Evolutionary conservation across 2,888 invertebrate genomes (phyloP).

Genomic region (Platycheirus albimanus): DNA sequence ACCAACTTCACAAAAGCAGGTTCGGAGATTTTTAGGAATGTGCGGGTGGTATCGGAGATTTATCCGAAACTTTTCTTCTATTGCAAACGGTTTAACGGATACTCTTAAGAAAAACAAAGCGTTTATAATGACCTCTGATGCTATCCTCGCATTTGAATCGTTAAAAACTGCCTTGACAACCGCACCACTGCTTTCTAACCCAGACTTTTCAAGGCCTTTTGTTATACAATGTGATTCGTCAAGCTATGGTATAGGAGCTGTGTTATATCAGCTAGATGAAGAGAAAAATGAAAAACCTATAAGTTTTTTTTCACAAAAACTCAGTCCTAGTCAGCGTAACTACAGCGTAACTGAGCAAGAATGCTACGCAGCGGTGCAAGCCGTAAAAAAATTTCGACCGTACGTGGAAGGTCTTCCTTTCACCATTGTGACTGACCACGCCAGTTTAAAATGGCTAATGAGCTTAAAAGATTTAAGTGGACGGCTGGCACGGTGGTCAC

Average conservation of each 20-base stretch:
- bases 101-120: background rate
- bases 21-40: conserved; percentile 71
- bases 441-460: conserved; percentile 13
- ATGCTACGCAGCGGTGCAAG: conserved; percentile 1
- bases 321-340: conserved; percentile 11
- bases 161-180: background rate
- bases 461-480: background rate
- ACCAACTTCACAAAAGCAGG: conserved; percentile 67
- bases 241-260: background rate
- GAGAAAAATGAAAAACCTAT: background rate
- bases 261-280: background rate
- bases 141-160: background rate
- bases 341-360: conserved; percentile 14
- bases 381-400: conserved; percentile 9
- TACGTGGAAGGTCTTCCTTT: background rate
- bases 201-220: background rate
- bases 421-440: background rate
- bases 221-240: conserved; percentile 6
- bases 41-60: conserved; percentile 74
- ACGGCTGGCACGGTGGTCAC: background rate
- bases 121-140: background rate
- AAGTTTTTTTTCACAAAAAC: too few relatives aligned
- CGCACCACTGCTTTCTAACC: background rate
- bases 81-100: background rate
- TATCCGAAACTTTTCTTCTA: conserved; percentile 54